Percentiles rank a stretch among this genome's conserved stretches.
Evolutionary conservation across 2,113 vertebrate genomes (phyloP).

Genomic region (Anser brachyrhynchus): DNA sequence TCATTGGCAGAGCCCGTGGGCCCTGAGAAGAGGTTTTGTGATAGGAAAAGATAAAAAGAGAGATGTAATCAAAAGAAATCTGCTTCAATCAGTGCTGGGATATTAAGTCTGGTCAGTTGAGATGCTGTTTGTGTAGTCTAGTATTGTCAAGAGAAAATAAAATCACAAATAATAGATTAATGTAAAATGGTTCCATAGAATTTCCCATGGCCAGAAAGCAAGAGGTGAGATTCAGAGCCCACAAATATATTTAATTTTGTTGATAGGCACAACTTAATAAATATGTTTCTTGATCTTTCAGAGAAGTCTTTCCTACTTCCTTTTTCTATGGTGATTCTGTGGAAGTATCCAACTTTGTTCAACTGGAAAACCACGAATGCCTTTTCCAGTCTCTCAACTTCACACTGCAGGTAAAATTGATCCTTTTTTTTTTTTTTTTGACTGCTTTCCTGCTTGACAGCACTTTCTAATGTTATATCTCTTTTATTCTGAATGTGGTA

Average conservation of each 20-base stretch:
- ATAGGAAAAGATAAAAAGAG: not conserved
- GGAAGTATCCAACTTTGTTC: conserved; percentile 85
- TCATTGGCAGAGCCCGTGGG: not conserved
- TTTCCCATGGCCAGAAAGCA: not conserved
- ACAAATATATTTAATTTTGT: not conserved
- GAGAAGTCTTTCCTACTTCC: conserved; percentile 88
- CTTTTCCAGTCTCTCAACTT: conserved; percentile 94
- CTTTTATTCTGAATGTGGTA: not conserved
- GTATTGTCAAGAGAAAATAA: not conserved
- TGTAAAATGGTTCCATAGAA: not conserved
- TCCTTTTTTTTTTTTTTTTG: not conserved
- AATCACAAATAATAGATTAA: not conserved
- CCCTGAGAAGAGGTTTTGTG: not conserved
- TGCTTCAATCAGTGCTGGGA: not conserved
- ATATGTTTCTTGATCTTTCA: conserved; percentile 68
- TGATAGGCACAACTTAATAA: not conserved
- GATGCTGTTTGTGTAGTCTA: not conserved
- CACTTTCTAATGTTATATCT: not conserved
- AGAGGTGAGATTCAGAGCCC: not conserved
- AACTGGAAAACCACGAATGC: conserved; percentile 88
- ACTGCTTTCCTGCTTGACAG: not conserved
- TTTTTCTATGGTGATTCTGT: conserved; percentile 94
- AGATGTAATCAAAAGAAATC: not conserved
- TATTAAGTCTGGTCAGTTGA: not conserved
- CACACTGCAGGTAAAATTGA: conserved; percentile 89